A percentile compares a stretch with the other conserved stretches of the same genome.
Conservation (phyloP, 2,797 vertebrate species). For the Artibeus lituratus region DNA sequence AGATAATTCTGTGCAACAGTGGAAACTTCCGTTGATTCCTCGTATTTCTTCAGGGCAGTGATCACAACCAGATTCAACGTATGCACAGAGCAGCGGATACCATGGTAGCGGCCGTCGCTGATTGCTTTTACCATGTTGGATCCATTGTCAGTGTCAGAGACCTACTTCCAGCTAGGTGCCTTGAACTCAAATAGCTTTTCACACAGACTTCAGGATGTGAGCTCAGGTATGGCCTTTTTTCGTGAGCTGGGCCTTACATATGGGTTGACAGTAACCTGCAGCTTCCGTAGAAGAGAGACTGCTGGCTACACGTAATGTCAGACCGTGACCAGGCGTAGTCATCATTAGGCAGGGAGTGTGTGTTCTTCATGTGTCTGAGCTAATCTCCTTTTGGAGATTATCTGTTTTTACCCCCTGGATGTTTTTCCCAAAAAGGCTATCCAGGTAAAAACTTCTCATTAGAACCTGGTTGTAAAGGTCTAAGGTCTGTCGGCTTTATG, state of each 20-base stretch:
- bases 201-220: constrained; percentile 79
- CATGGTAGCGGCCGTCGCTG: constrained; percentile 79
- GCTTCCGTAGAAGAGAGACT: constrained; percentile 55
- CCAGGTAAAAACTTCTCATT: not conserved
- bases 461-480: not conserved
- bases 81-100: constrained; percentile 78
- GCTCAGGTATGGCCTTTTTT: constrained; percentile 79
- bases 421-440: constrained; percentile 33
- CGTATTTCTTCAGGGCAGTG: constrained; percentile 79
- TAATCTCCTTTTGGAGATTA: constrained; percentile 13
- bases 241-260: constrained; percentile 76
- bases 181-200: constrained; percentile 80
- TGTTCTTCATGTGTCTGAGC: constrained; percentile 34
- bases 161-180: constrained; percentile 79
- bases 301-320: constrained; percentile 39
- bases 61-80: constrained; percentile 79
- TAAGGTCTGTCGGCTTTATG: not conserved
- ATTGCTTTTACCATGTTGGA: constrained; percentile 80
- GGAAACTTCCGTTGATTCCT: constrained; percentile 78
- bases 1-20: constrained; percentile 74
- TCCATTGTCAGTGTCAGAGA: constrained; percentile 78
- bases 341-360: constrained; percentile 45
- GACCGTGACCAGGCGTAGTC: constrained; percentile 23
- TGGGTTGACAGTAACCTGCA: constrained; percentile 75
- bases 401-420: not conserved